Evolutionary conservation across 2,888 invertebrate genomes (phyloP).

Genomic region (Tachina fera): DNA sequence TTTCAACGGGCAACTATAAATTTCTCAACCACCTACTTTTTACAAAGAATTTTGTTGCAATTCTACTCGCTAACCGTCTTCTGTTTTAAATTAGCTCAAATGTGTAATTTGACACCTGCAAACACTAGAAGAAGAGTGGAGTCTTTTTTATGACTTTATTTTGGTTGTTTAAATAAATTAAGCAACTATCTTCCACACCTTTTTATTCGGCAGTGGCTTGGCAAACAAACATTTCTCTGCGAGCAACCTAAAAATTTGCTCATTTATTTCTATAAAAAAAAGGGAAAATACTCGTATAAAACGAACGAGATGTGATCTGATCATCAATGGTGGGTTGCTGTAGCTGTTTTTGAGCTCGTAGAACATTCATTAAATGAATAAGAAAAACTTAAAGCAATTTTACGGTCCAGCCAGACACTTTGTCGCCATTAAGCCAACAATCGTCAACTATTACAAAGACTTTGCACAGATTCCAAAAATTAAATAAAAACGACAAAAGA

Average conservation of each 20-base stretch:
- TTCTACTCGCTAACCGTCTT: constrained; percentile 35
- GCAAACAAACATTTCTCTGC: no score
- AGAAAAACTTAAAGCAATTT: constrained; percentile 24
- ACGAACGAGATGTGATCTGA: constrained; percentile 73
- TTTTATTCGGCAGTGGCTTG: constrained; percentile 34
- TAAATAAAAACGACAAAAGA: constrained; percentile 15
- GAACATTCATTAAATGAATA: constrained; percentile 49
- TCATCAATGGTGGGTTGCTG: constrained; percentile 75
- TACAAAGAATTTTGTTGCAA: constrained; percentile 59
- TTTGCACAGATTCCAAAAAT: constrained; percentile 40
- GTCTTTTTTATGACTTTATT: constrained; percentile 10
- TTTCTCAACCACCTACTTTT: constrained; percentile 70
- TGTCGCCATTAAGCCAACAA: constrained; percentile 67
- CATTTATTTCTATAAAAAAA: constrained; percentile 55
- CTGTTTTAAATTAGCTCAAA: constrained; percentile 64
- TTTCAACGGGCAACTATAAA: constrained; percentile 54
- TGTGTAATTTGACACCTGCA: constrained; percentile 70
- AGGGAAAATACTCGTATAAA: constrained; percentile 3
- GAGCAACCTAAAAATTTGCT: constrained; percentile 48
- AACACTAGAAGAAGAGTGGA: constrained; percentile 35
- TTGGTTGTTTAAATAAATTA: constrained; percentile 56
- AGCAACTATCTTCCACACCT: constrained; percentile 67
- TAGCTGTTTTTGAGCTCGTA: constrained; percentile 9
- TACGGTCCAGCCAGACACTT: constrained; percentile 62
- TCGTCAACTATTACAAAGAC: constrained; percentile 60